Conservation (phyloP, 2,113 vertebrate species). For the Eleginops maclovinus region DNA sequence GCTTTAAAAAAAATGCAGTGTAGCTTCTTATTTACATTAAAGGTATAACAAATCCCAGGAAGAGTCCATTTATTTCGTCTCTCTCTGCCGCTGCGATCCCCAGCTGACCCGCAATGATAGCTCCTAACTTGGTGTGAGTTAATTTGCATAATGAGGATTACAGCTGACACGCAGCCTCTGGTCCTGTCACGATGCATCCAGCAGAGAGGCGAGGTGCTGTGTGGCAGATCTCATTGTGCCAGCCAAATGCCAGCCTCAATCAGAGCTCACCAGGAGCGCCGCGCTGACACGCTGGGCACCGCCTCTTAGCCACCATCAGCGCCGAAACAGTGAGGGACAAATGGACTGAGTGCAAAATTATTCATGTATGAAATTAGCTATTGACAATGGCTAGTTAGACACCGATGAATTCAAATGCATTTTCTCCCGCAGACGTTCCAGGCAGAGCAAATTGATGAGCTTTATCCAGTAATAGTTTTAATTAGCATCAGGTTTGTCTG, state of each 20-base stretch:
- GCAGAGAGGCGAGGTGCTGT: conserved; percentile 26
- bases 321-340: conserved; percentile 27
- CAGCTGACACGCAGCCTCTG: conserved; percentile 64
- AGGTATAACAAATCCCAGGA: too few species aligned
- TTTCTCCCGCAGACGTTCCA: neutral
- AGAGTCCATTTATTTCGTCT: too few species aligned
- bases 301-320: neutral
- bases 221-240: conserved; percentile 53
- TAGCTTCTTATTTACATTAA: too few species aligned
- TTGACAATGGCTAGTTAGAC: conserved; percentile 28
- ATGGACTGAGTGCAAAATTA: conserved; percentile 21
- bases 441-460: conserved; percentile 18
- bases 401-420: conserved; percentile 25
- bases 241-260: conserved; percentile 60
- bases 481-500: conserved; percentile 23
- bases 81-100: neutral
- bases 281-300: too few species aligned
- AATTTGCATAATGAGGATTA: conserved; percentile 65
- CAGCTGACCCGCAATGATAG: conserved; percentile 25
- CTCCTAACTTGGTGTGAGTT: conserved; percentile 35
- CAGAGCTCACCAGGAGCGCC: conserved; percentile 24
- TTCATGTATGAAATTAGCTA: conserved; percentile 38
- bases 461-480: conserved; percentile 7
- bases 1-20: too few species aligned
- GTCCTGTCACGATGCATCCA: conserved; percentile 52